Percentiles rank a stretch among this genome's conserved stretches.
Conservation (phyloP, 2,888 invertebrate species). For the Ichneumoninae sp. region DNA sequence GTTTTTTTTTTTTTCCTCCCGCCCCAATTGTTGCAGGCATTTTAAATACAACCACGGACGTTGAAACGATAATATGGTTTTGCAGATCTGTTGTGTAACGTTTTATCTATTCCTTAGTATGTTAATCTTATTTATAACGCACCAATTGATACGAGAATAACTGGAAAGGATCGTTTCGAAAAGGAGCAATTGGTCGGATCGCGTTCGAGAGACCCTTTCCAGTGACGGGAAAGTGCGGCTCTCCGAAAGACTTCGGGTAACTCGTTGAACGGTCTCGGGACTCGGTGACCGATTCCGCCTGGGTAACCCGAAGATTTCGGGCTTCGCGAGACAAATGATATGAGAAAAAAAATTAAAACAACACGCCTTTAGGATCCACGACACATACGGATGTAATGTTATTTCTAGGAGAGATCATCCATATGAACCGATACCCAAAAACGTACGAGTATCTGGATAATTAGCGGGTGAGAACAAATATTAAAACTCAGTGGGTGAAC, state of each 20-base stretch:
- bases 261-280: neutral
- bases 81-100: slow-evolving; percentile 55
- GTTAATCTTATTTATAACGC: slow-evolving; percentile 62
- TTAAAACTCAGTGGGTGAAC: slow-evolving; percentile 54
- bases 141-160: slow-evolving; percentile 38
- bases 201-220: slow-evolving; percentile 45
- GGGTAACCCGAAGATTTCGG: slow-evolving; percentile 56
- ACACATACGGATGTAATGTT: slow-evolving; percentile 68
- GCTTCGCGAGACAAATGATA: slow-evolving; percentile 42
- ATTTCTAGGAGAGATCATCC: slow-evolving; percentile 67
- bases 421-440: slow-evolving; percentile 64
- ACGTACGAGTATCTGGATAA: slow-evolving; percentile 66
- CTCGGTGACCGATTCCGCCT: slow-evolving; percentile 2
- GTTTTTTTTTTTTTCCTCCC: slow-evolving; percentile 45
- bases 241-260: slow-evolving; percentile 29
- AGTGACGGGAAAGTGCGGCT: slow-evolving; percentile 4
- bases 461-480: slow-evolving; percentile 62
- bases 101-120: slow-evolving; percentile 55
- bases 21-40: slow-evolving; percentile 56
- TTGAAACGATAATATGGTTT: slow-evolving; percentile 50
- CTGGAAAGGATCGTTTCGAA: slow-evolving; percentile 48
- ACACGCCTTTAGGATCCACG: slow-evolving; percentile 62
- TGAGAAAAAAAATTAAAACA: slow-evolving; percentile 39
- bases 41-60: slow-evolving; percentile 54
- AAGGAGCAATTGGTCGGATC: neutral